Percentiles rank a stretch among this genome's conserved stretches.
These are phyloP conservation scores for Cataglyphis livida DNA, from an alignment of 2,888 invertebrate species.

Conservation along the genomic window DNA sequence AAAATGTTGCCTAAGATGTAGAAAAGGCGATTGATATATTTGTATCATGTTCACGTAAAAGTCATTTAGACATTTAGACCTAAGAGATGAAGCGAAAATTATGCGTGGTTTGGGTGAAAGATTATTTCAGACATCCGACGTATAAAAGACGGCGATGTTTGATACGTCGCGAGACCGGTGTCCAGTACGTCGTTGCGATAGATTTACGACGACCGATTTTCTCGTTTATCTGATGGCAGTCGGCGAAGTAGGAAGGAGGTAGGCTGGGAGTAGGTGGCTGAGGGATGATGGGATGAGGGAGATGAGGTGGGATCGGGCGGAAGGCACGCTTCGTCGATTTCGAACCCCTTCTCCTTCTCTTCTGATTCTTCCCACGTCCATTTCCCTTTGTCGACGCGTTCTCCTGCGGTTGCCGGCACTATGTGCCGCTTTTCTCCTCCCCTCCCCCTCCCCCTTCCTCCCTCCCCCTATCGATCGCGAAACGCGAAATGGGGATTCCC, in stretches of 20 bases:
- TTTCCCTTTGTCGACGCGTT: conserved; percentile 76
- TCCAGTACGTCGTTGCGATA: conserved; percentile 64
- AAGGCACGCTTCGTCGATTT: conserved; percentile 60
- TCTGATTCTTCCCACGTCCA: conserved; percentile 74
- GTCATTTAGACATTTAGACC: too few relatives aligned
- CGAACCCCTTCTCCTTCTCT: conserved; percentile 44
- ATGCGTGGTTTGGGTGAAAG: not conserved
- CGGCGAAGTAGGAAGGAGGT: conserved; percentile 39
- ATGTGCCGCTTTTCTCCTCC: conserved; percentile 9
- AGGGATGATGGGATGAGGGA: conserved; percentile 2
- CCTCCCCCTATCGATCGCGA: conserved; percentile 53
- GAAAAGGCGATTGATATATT: not conserved
- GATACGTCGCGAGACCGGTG: conserved; percentile 31
- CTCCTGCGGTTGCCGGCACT: conserved; percentile 70
- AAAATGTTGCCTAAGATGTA: not conserved
- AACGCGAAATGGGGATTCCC: conserved; percentile 52
- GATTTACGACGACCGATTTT: conserved; percentile 71
- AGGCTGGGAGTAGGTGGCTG: not conserved
- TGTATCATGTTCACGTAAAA: not conserved
- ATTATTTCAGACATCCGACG: conserved; percentile 23
- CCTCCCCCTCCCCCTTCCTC: too few relatives aligned
- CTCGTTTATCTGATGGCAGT: conserved; percentile 53
- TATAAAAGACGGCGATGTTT: conserved; percentile 10
- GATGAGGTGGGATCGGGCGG: conserved; percentile 32
- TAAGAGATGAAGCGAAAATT: conserved; percentile 3